Conservation (phyloP, 2,888 invertebrate genomes). For the Linyphia triangularis region DNA sequence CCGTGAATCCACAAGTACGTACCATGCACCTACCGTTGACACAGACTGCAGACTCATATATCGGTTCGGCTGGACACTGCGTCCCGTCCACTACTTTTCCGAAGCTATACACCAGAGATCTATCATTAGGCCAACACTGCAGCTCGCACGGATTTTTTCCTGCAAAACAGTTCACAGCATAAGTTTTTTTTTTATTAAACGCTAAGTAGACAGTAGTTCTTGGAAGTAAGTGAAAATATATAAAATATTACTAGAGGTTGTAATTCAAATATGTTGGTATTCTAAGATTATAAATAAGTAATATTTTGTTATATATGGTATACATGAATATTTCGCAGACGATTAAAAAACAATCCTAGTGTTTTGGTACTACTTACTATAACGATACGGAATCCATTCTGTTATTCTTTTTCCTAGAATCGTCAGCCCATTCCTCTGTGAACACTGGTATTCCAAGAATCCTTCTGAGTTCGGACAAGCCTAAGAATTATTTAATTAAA, state of each 20-base stretch:
- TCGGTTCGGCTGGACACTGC: slow-evolving; percentile 42
- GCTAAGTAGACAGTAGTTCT: too few species aligned
- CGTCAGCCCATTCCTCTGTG: slow-evolving; percentile 29
- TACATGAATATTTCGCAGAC: too few species aligned
- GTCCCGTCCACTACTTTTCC: slow-evolving; percentile 77
- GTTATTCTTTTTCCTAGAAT: slow-evolving; percentile 30
- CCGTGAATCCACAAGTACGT: slow-evolving; percentile 66
- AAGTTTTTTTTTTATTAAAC: too few species aligned
- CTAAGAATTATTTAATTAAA: slow-evolving; percentile 5
- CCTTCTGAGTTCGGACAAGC: slow-evolving; percentile 38
- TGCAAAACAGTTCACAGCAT: too few species aligned
- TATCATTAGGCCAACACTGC: slow-evolving; percentile 70
- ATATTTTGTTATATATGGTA: too few species aligned
- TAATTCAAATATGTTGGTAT: too few species aligned
- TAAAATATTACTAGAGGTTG: too few species aligned
- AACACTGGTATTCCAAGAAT: slow-evolving; percentile 62
- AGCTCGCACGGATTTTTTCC: slow-evolving; percentile 75
- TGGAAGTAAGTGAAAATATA: too few species aligned
- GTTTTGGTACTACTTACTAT: slow-evolving; percentile 28
- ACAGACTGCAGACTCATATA: slow-evolving; percentile 72
- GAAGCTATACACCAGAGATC: slow-evolving; percentile 74
- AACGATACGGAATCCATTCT: slow-evolving; percentile 59
- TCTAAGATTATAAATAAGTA: too few species aligned
- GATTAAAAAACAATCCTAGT: too few species aligned
- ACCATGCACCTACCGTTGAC: slow-evolving; percentile 77